A percentile compares a stretch with the other conserved stretches of the same genome.
Evolutionary conservation across 2,113 vertebrate genomes (phyloP).

Genomic region (Glaucidium brasilianum): DNA sequence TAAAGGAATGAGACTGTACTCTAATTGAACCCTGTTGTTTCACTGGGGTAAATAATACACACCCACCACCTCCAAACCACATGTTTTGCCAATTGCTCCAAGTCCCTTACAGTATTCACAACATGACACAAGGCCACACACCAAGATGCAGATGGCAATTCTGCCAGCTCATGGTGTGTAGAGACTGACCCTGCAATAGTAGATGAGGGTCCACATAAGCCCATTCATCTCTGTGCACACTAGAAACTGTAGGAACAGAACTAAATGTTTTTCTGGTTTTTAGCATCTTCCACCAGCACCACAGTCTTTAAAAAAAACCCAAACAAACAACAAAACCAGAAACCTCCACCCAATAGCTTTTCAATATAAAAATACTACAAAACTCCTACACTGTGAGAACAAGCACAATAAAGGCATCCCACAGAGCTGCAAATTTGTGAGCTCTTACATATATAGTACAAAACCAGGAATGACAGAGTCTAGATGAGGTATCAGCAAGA

Average conservation of each 20-base stretch:
- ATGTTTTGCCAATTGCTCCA: accelerated
- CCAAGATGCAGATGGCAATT: neutral
- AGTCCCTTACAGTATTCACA: neutral
- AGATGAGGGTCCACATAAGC: accelerated
- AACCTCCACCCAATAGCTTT: neutral
- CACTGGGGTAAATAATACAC: neutral
- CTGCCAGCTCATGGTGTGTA: accelerated
- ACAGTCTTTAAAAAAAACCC: neutral
- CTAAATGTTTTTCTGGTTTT: neutral
- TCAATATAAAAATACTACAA: neutral
- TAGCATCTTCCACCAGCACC: neutral
- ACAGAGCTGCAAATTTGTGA: neutral
- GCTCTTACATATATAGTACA: neutral
- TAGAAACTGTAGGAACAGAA: neutral
- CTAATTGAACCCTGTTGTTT: neutral
- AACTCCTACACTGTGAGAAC: neutral
- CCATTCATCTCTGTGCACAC: neutral
- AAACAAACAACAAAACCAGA: neutral
- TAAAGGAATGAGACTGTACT: neutral
- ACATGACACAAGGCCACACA: neutral
- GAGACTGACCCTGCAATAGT: neutral
- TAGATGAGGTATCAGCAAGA: neutral
- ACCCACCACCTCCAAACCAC: accelerated
- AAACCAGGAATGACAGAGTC: neutral
- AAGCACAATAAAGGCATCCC: neutral